phyloP scores from a whole-genome alignment of 2,797 vertebrate genomes.

The Mus caroli region DNA sequence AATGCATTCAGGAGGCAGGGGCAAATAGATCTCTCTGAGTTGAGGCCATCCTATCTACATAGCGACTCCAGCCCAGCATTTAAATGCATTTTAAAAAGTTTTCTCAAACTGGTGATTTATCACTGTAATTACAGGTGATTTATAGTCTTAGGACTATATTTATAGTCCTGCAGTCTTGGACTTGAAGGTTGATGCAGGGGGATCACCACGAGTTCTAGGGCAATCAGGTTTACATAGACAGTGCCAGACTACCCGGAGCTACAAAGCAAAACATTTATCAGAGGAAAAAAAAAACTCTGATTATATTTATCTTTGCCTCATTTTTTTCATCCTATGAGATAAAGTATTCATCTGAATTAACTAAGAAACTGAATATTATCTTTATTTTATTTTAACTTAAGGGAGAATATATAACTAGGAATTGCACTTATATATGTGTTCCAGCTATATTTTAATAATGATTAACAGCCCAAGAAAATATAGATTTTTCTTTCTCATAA shows the following conservation, averaged over 20 bases:
- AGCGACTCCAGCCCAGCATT: background rate
- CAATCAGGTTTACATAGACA: background rate
- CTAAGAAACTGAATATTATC: constrained; percentile 47
- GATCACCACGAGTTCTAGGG: background rate
- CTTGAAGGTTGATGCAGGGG: background rate
- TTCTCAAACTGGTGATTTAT: background rate
- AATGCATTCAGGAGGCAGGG: background rate
- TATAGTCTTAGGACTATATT: background rate
- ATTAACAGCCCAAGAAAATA: constrained; percentile 42
- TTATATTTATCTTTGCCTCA: background rate
- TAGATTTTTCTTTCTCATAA: background rate
- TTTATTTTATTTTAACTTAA: constrained; percentile 41
- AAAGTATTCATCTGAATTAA: background rate
- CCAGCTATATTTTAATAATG: background rate
- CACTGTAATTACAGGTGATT: background rate
- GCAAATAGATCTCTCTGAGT: background rate
- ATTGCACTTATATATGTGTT: constrained; percentile 20
- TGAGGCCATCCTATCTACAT: background rate
- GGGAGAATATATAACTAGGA: constrained; percentile 22
- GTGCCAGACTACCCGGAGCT: background rate
- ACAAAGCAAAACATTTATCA: background rate
- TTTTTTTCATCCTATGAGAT: constrained; percentile 31
- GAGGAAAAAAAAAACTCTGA: background rate
- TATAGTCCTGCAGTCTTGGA: too few relatives aligned
- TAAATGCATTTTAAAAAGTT: background rate